Conservation (phyloP, 2,113 vertebrate genomes). For the Podiceps cristatus region DNA sequence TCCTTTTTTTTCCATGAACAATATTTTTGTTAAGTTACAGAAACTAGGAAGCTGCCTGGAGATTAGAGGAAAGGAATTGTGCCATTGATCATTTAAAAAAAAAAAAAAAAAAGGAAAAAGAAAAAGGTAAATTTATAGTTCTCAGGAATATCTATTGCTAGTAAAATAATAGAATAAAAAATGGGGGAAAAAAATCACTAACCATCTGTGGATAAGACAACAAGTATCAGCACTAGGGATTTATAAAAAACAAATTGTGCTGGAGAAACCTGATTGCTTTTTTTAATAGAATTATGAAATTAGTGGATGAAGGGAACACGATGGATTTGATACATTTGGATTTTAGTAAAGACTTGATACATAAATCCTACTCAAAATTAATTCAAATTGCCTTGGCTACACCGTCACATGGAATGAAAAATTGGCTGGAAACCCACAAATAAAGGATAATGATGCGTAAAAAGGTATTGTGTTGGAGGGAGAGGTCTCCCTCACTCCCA, state of each 20-base stretch:
- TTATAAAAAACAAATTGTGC: constrained; percentile 16
- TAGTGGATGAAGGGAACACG: constrained; percentile 15
- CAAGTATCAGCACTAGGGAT: not conserved
- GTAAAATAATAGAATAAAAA: not conserved
- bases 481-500: not conserved
- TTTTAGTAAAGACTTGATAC: constrained; percentile 59
- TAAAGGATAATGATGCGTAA: constrained; percentile 50
- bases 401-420: constrained; percentile 14
- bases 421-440: constrained; percentile 35
- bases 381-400: constrained; percentile 47
- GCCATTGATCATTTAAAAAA: not conserved
- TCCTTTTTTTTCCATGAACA: not conserved
- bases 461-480: constrained; percentile 2
- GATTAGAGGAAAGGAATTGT: not conserved
- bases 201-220: not conserved
- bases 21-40: not conserved
- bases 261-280: constrained; percentile 9
- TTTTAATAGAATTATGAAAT: constrained; percentile 57
- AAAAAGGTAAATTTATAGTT: not conserved
- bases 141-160: not conserved
- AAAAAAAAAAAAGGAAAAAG: not conserved
- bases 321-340: constrained; percentile 36
- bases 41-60: not conserved
- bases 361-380: constrained; percentile 57
- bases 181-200: not conserved